Conservation (phyloP, 2,888 invertebrate genomes). For the Drosophila atripex region DNA sequence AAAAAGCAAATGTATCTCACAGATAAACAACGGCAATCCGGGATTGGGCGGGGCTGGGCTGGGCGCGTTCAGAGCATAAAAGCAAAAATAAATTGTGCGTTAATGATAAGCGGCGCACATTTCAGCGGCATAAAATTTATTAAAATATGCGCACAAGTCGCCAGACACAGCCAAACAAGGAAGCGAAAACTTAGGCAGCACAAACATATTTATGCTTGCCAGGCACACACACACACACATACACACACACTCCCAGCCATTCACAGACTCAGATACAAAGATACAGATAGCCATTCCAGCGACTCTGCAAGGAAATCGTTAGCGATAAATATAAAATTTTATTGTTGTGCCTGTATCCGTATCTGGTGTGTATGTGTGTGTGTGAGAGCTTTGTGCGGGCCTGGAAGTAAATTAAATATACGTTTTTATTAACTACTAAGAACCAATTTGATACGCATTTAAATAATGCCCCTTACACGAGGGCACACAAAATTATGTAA, state of each 20-base stretch:
- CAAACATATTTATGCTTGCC: conserved; percentile 66
- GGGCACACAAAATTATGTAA: conserved; percentile 64
- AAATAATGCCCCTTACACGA: conserved; percentile 65
- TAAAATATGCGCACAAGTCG: conserved; percentile 73
- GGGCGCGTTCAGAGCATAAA: conserved; percentile 57
- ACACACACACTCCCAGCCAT: conserved; percentile 14
- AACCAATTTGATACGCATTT: conserved; percentile 79
- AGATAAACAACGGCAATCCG: conserved; percentile 58
- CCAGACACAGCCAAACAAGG: conserved; percentile 37
- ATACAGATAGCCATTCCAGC: conserved; percentile 35
- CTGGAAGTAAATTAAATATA: conserved; percentile 78
- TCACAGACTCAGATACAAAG: conserved; percentile 2
- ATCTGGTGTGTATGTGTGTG: conserved; percentile 28
- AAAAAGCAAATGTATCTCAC: conserved; percentile 76
- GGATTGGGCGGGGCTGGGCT: conserved; percentile 18
- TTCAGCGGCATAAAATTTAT: conserved; percentile 77
- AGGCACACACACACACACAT: conserved; percentile 38
- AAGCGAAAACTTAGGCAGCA: conserved; percentile 42
- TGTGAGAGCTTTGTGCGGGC: conserved; percentile 19
- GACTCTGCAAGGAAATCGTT: conserved; percentile 69
- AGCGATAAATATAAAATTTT: conserved; percentile 81
- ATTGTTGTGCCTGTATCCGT: conserved; percentile 71
- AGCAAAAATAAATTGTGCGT: conserved; percentile 81
- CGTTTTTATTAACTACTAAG: conserved; percentile 80
- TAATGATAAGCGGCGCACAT: conserved; percentile 79